Conservation (phyloP, 2,888 invertebrate genomes). For the Conus canariensis region DNA sequence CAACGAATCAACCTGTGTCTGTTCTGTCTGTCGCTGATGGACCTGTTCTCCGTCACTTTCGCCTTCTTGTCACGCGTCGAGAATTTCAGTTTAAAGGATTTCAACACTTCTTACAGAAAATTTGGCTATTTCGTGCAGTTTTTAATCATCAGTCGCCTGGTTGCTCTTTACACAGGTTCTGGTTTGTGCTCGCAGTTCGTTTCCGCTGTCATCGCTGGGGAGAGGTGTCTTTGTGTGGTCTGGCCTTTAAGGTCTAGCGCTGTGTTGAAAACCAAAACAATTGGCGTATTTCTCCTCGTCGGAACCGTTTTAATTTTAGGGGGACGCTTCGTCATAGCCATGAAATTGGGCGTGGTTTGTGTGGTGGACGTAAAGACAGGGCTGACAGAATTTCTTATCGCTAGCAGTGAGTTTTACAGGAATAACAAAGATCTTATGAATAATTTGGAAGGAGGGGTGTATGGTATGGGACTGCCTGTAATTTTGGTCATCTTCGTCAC, state of each 20-base stretch:
- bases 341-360: neutral
- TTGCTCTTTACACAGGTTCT: neutral
- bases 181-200: neutral
- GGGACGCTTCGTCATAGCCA: neutral
- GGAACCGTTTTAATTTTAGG: neutral
- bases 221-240: constrained; percentile 18
- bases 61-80: neutral
- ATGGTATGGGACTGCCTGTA: neutral
- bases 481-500: neutral
- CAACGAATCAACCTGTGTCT: constrained; percentile 32
- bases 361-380: neutral
- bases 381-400: neutral
- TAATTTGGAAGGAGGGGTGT: neutral
- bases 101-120: neutral
- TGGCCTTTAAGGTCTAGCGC: neutral
- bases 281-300: neutral
- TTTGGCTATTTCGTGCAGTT: neutral
- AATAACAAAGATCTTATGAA: neutral
- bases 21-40: neutral
- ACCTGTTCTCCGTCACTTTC: neutral
- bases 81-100: neutral
- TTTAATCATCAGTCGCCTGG: neutral
- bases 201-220: constrained; percentile 26
- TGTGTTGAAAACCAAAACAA: constrained; percentile 1
- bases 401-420: neutral